Conservation (phyloP, 2,113 vertebrate genomes). For the Melozone crissalis region DNA sequence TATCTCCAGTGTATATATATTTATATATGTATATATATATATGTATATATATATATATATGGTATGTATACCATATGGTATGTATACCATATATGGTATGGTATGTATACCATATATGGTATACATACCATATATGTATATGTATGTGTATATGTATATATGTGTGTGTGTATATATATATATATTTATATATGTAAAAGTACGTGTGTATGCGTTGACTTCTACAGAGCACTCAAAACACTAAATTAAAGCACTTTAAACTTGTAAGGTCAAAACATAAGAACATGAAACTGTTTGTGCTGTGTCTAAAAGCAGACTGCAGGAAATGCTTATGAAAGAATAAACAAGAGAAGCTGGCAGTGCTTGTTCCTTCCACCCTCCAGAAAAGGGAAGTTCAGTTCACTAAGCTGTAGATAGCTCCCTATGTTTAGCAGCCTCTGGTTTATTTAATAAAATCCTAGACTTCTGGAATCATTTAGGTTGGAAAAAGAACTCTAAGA, state of each 20-base stretch:
- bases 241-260: not conserved
- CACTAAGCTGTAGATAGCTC: not conserved
- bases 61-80: too few species aligned
- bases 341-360: not conserved
- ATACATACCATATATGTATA: too few species aligned
- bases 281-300: not conserved
- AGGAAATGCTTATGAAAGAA: not conserved
- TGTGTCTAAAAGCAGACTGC: not conserved
- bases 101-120: too few species aligned
- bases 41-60: rapidly evolving
- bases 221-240: not conserved
- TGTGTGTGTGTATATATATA: rapidly evolving
- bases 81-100: too few species aligned
- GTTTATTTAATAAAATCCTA: not conserved
- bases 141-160: too few species aligned
- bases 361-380: not conserved
- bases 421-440: not conserved
- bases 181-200: too few species aligned
- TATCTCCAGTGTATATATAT: not conserved
- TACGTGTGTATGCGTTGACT: not conserved
- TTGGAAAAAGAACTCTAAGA: not conserved
- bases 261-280: not conserved
- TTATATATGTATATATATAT: rapidly evolving
- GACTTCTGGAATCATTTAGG: not conserved
- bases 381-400: not conserved